Conservation (phyloP, 2,888 invertebrate species). For the Elmis aenea region DNA sequence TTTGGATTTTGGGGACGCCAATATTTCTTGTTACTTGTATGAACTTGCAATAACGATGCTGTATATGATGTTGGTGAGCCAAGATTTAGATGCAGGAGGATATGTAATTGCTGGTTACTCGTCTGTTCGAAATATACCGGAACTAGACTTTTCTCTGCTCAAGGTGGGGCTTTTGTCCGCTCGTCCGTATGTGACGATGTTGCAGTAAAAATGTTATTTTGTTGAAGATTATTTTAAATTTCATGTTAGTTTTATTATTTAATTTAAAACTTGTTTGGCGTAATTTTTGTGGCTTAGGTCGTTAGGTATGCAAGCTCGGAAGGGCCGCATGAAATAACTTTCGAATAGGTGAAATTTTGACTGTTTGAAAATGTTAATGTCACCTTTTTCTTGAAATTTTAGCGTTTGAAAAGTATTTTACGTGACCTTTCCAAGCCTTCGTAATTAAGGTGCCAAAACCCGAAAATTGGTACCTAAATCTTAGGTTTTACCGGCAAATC, state of each 20-base stretch:
- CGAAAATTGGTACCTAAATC: too few relatives aligned
- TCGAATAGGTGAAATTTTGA: too few relatives aligned
- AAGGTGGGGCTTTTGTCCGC: conserved; percentile 49
- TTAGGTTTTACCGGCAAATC: too few relatives aligned
- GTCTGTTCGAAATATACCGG: conserved; percentile 54
- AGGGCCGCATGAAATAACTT: too few relatives aligned
- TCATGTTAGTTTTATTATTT: not conserved
- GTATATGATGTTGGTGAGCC: conserved; percentile 71
- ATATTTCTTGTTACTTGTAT: conserved; percentile 68
- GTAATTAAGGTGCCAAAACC: too few relatives aligned
- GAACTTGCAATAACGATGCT: conserved; percentile 78
- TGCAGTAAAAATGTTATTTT: not conserved
- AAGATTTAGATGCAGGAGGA: conserved; percentile 58
- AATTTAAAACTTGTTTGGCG: too few relatives aligned
- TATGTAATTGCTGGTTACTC: conserved; percentile 75
- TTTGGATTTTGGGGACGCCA: conserved; percentile 84
- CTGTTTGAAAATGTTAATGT: too few relatives aligned
- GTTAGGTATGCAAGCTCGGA: too few relatives aligned
- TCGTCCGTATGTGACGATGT: not conserved
- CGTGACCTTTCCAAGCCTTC: too few relatives aligned
- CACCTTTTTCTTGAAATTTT: too few relatives aligned
- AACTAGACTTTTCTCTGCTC: conserved; percentile 59
- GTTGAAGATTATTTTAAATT: not conserved
- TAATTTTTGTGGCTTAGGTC: too few relatives aligned
- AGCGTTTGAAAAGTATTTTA: too few relatives aligned